A percentile compares a stretch with the other conserved stretches of the same genome.
Evolutionary conservation across 2,797 vertebrate species (phyloP).

Genomic region (Ispidina picta): DNA sequence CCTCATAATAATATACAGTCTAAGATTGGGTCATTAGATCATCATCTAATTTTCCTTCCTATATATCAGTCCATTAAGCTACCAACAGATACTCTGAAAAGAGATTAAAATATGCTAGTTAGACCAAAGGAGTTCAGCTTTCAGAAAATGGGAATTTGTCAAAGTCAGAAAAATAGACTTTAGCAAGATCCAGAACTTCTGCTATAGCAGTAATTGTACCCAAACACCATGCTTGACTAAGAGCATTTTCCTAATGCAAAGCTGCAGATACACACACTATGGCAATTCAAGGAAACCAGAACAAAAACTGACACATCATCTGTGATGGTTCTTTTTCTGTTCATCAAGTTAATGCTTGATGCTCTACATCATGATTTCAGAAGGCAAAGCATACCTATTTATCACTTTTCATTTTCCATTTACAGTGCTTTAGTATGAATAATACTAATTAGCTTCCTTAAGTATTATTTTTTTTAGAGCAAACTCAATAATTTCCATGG

Average conservation of each 20-base stretch:
- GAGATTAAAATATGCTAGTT: neutral
- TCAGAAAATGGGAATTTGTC: neutral
- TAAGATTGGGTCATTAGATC: neutral
- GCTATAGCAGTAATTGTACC: neutral
- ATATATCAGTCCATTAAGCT: neutral
- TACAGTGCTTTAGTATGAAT: neutral
- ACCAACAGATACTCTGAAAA: neutral
- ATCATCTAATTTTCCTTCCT: constrained; percentile 10
- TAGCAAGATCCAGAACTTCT: neutral
- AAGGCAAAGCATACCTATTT: neutral
- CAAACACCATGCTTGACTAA: neutral
- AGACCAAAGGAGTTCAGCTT: neutral
- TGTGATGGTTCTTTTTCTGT: neutral
- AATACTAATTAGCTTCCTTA: neutral
- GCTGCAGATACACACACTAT: neutral
- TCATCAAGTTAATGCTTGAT: neutral
- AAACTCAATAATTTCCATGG: constrained; percentile 17
- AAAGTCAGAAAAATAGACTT: neutral
- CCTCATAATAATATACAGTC: neutral
- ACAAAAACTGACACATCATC: neutral
- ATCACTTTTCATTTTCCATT: neutral
- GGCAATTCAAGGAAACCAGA: neutral
- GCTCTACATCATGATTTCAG: neutral
- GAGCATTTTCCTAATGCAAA: neutral
- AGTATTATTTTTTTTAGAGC: neutral